A percentile compares a stretch with the other conserved stretches of the same genome.
These are phyloP conservation scores for Bombylius major DNA, from an alignment of 2,888 invertebrate species.

Conservation along the genomic window DNA sequence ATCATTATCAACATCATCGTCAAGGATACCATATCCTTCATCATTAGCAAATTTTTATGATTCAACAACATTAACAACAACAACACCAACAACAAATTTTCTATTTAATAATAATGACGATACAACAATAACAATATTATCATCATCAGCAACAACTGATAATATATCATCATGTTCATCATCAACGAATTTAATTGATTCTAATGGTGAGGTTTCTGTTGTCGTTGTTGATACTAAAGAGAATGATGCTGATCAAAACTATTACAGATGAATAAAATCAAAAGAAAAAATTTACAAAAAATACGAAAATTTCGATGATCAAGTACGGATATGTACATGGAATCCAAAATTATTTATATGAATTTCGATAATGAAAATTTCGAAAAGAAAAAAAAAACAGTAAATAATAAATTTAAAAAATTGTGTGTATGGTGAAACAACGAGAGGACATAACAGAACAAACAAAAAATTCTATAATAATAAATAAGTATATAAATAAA, in stretches of 20 bases:
- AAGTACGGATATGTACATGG: too few relatives aligned
- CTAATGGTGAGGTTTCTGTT: constrained; percentile 36
- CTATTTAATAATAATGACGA: constrained; percentile 3
- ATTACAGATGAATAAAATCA: constrained; percentile 22
- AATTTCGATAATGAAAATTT: too few relatives aligned
- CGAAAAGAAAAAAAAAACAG: too few relatives aligned
- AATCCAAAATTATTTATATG: too few relatives aligned
- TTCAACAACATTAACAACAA: constrained; percentile 7
- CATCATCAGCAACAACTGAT: constrained; percentile 14
- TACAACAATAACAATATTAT: constrained; percentile 1
- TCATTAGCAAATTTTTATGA: constrained; percentile 3
- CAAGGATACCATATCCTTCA: constrained; percentile 4
- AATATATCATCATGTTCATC: constrained; percentile 19
- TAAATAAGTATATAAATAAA: too few relatives aligned
- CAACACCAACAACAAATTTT: constrained; percentile 7
- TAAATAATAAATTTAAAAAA: too few relatives aligned
- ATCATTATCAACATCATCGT: constrained; percentile 17
- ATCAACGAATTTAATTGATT: constrained; percentile 33
- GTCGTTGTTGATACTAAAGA: constrained; percentile 31
- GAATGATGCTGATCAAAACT: constrained; percentile 23
- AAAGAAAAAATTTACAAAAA: constrained; percentile 16
- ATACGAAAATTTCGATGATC: not conserved
- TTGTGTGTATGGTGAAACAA: too few relatives aligned
- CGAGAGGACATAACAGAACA: too few relatives aligned
- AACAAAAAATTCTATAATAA: too few relatives aligned